Conservation (phyloP, 92 coral and sea anemone genomes). For the Pocillopora meandrina region DNA sequence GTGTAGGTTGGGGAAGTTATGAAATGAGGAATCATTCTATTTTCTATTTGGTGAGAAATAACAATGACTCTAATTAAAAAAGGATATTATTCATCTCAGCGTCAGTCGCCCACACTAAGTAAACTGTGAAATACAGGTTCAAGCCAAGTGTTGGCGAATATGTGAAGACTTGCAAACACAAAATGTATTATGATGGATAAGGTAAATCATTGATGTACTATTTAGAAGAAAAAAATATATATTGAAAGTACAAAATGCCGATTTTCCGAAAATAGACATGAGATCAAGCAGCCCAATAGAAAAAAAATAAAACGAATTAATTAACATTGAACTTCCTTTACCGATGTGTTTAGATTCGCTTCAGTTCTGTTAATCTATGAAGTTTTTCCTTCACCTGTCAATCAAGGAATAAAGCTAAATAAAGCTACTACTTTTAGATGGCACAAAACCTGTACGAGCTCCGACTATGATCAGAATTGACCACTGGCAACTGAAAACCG, state of each 20-base stretch:
- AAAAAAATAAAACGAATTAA: too few species aligned
- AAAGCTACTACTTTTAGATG: too few species aligned
- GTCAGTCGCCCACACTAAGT: neutral
- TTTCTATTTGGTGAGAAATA: neutral
- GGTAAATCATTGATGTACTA: neutral
- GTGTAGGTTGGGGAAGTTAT: neutral
- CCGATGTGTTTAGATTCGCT: slow-evolving; percentile 8
- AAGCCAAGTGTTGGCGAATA: neutral
- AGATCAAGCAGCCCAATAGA: too few species aligned
- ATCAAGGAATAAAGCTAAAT: too few species aligned
- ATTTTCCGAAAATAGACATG: too few species aligned
- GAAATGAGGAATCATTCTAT: neutral
- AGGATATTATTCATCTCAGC: neutral
- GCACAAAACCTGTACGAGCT: too few species aligned
- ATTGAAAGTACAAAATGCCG: too few species aligned
- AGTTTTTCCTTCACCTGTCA: neutral
- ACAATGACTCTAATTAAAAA: neutral
- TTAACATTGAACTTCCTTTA: neutral
- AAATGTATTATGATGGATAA: too few species aligned
- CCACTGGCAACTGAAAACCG: too few species aligned
- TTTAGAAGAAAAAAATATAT: neutral
- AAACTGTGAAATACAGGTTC: neutral
- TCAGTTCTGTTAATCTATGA: neutral
- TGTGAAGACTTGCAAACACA: neutral
- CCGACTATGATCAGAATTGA: too few species aligned